Evolutionary conservation across 1,140 invertebrate genomes (phyloP), one percentile per base, ranked within the genome.

Genomic region (Colletes latitarsis): DNA sequence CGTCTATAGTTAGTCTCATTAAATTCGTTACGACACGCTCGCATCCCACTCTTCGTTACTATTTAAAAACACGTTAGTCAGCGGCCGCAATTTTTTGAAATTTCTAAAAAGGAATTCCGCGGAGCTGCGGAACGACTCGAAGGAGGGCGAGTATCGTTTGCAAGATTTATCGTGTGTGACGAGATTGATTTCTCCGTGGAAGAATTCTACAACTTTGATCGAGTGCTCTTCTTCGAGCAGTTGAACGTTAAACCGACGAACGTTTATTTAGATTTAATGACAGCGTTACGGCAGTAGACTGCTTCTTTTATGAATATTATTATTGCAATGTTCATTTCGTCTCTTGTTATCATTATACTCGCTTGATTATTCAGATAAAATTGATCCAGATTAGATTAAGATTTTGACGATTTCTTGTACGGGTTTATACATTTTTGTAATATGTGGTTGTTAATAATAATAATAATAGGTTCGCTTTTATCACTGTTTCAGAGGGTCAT

Each of bases 401-500:
- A 21, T 58, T 21, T 9, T 8, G 19, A 5, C n/a, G 9, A 39
- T 30, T 14, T 62, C 21, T 62, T 6, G 10, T 4, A 62, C 1
- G 9, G 1, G 6, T 60, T 60, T 12, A n/a, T 30, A 3, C 8
- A n/a, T 21, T 30, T 30, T 62, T 62, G 6, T 9, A 15, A 39
- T 52, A 39, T 4, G 39, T 39, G 8, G 15, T 41, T 15, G 15
- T 19, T 4, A 1, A 49, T 30, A n/a, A 41, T 9, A 21, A 8
- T n/a, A 71, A 63, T 15, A 14, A 53, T 10, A 15, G 58, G 21
- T 53, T 43, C 5, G 9, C 41, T 81, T 81, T 43, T 57, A 6
- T 79, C 67, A 15, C 4, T 69, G 49, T 87, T 87, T 87, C 76
- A 84, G 75, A 84, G 76, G 74, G 30, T 58, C 55, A 76, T 43